Evolutionary conservation across 2,888 invertebrate genomes (phyloP).

Genomic region (Serripes groenlandicus): DNA sequence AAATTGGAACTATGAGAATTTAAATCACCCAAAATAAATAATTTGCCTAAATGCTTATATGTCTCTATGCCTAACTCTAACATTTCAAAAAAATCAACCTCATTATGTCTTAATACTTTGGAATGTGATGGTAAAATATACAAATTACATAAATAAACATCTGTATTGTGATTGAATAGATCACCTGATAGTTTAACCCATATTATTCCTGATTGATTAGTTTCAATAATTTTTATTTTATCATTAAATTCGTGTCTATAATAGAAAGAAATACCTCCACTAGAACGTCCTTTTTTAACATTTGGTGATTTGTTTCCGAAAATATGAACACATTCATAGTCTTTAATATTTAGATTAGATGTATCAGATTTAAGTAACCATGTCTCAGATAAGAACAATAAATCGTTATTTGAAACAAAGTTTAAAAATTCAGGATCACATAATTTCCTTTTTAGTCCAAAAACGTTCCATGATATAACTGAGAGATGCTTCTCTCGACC

Average conservation of each 20-base stretch:
- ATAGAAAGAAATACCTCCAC: too few species aligned
- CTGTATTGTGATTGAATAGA: background rate
- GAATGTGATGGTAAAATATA: background rate
- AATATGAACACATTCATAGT: background rate
- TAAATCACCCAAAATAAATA: background rate
- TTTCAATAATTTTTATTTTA: background rate
- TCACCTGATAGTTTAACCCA: background rate
- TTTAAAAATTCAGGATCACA: background rate
- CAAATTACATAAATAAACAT: background rate
- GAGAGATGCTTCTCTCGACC: background rate
- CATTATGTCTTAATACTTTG: background rate
- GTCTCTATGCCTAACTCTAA: background rate
- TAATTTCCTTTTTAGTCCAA: slow-evolving; percentile 6
- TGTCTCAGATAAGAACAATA: slow-evolving; percentile 7
- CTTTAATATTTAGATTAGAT: background rate
- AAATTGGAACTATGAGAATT: background rate
- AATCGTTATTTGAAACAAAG: background rate
- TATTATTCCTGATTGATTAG: slow-evolving; percentile 2
- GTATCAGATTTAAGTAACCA: background rate
- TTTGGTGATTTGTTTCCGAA: slow-evolving; percentile 9
- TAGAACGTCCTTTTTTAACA: slow-evolving; percentile 4
- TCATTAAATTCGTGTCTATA: too few species aligned
- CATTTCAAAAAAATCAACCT: slow-evolving; percentile 10
- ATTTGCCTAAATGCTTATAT: background rate
- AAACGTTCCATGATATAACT: slow-evolving; percentile 10